Conservation (phyloP, 2,888 invertebrate species). For the Darwinula stevensoni region DNA sequence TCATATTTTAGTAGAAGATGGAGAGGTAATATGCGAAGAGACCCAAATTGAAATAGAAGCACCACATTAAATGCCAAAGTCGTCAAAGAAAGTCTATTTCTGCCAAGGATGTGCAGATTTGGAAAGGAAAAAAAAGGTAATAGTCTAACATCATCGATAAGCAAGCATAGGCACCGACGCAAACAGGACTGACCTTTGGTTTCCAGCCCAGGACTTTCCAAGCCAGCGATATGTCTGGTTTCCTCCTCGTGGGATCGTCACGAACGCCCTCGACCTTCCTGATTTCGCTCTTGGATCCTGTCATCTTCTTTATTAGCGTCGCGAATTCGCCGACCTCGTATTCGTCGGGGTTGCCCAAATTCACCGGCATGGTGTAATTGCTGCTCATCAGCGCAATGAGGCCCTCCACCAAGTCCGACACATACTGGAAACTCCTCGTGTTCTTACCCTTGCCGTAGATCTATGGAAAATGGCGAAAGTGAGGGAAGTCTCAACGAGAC, state of each 20-base stretch:
- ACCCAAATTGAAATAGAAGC: too few species aligned
- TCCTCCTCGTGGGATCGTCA: constrained; percentile 82
- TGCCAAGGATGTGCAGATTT: too few species aligned
- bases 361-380: constrained; percentile 71
- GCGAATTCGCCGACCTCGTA: too few species aligned
- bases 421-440: constrained; percentile 88
- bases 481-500: too few species aligned
- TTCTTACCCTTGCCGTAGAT: constrained; percentile 24
- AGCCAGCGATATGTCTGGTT: constrained; percentile 76
- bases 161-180: too few species aligned
- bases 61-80: too few species aligned
- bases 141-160: too few species aligned
- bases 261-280: constrained; percentile 54
- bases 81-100: too few species aligned
- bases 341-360: constrained; percentile 95
- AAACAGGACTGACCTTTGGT: constrained; percentile 63
- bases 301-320: constrained; percentile 47
- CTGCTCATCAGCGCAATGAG: constrained; percentile 70
- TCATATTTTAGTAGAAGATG: too few species aligned
- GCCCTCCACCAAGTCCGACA: constrained; percentile 86
- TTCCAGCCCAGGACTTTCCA: constrained; percentile 59
- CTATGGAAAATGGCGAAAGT: too few species aligned
- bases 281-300: constrained; percentile 32
- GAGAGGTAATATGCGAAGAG: too few species aligned
- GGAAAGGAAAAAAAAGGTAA: too few species aligned